phyloP scores from a whole-genome alignment of 2,888 invertebrate species.

The Nymphalis polychloros region DNA sequence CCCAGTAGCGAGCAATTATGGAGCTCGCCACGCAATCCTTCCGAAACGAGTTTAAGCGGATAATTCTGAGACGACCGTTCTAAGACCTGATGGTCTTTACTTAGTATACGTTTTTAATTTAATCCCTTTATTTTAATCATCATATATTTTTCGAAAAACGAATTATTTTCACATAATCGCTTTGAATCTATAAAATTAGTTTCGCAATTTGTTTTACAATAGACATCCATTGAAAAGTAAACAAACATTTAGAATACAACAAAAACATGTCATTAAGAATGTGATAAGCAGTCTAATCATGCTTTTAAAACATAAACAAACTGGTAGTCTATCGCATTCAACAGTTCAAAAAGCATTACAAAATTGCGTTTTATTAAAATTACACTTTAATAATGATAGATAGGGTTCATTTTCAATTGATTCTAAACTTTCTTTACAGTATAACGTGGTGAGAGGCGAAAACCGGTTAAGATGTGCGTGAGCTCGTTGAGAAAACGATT shows the following conservation, averaged over 20 bases:
- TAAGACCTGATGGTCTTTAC: constrained; percentile 10
- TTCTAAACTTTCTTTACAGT: constrained; percentile 28
- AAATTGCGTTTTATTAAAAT: constrained; percentile 6
- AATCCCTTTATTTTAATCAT: not conserved
- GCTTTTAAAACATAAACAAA: constrained; percentile 26
- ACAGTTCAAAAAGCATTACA: constrained; percentile 8
- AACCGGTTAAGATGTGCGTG: constrained; percentile 67
- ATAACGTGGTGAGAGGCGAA: constrained; percentile 32
- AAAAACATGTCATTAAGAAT: constrained; percentile 10
- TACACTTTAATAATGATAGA: constrained; percentile 34
- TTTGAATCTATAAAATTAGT: not conserved
- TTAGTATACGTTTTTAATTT: constrained; percentile 23
- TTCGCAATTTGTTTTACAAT: not conserved
- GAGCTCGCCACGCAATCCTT: constrained; percentile 33
- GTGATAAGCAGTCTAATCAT: constrained; percentile 14
- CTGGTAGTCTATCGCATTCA: constrained; percentile 16
- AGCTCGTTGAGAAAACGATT: constrained; percentile 70
- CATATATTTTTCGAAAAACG: too few relatives aligned
- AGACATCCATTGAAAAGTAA: constrained; percentile 1
- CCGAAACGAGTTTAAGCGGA: constrained; percentile 28
- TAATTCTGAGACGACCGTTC: constrained; percentile 25
- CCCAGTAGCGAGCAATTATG: constrained; percentile 68
- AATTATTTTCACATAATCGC: not conserved
- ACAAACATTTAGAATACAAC: constrained; percentile 12
- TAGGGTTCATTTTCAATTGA: constrained; percentile 42